These are phyloP conservation scores for Empidonax alnorum DNA, from an alignment of 2,113 vertebrate species.

Conservation along the genomic window DNA sequence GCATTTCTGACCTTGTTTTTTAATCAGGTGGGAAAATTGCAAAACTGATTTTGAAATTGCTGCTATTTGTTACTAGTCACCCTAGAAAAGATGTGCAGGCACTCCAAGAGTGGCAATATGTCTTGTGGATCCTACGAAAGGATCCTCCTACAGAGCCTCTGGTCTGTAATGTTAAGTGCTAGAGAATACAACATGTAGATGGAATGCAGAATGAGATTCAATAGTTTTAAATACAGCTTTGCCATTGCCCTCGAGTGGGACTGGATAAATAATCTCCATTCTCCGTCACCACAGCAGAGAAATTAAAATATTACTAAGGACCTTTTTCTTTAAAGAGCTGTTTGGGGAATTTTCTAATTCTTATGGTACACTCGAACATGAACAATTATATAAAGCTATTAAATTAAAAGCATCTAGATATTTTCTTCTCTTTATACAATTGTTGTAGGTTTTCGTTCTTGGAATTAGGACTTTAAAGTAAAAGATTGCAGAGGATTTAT, in stretches of 20 bases:
- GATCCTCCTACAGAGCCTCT: neutral
- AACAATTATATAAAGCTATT: neutral
- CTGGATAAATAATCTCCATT: neutral
- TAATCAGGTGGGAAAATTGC: neutral
- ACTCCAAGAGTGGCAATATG: neutral
- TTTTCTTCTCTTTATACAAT: neutral
- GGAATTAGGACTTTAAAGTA: neutral
- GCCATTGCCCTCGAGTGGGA: fast-evolving
- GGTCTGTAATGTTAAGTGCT: neutral
- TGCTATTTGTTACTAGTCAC: neutral
- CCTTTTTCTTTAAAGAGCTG: neutral
- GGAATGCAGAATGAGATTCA: neutral
- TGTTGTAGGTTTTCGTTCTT: neutral
- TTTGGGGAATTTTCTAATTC: neutral
- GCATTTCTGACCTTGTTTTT: neutral
- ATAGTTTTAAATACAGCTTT: neutral
- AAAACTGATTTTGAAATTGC: neutral
- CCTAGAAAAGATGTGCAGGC: neutral
- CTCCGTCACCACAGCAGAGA: neutral
- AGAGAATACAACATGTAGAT: neutral
- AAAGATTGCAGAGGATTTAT: neutral
- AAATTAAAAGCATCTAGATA: neutral
- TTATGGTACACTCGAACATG: neutral
- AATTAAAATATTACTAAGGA: neutral
- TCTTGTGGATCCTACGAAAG: fast-evolving